These are phyloP conservation scores for Volucella bombylans DNA, from an alignment of 2,888 invertebrate genomes.

Conservation along the genomic window DNA sequence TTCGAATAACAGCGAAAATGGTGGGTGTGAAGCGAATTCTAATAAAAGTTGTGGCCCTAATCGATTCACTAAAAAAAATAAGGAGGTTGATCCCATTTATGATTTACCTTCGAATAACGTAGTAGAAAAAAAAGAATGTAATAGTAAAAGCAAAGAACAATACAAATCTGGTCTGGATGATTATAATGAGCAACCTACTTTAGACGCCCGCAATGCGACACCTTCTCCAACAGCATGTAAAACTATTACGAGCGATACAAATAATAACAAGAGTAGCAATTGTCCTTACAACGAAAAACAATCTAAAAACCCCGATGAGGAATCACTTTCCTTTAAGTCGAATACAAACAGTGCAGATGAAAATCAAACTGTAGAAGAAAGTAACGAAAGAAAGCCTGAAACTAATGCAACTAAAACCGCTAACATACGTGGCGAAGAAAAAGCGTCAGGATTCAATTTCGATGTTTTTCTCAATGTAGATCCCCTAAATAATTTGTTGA, in stretches of 20 bases:
- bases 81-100: conserved; percentile 1
- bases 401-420: conserved; percentile 47
- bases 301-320: not conserved
- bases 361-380: conserved; percentile 15
- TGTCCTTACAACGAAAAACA: conserved; percentile 17
- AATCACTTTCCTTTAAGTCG: not conserved
- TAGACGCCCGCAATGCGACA: not conserved
- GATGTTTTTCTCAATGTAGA: conserved; percentile 93
- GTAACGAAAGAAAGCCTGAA: conserved; percentile 28
- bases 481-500: conserved; percentile 88
- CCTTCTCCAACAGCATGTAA: not conserved
- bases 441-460: conserved; percentile 87
- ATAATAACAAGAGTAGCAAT: conserved; percentile 40
- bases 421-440: conserved; percentile 38
- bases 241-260: conserved; percentile 37
- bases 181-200: conserved; percentile 6
- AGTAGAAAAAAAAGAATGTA: not conserved
- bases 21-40: conserved; percentile 32
- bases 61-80: conserved; percentile 24
- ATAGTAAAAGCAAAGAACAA: conserved; percentile 3
- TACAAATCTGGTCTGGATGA: conserved; percentile 9
- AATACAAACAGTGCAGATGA: conserved; percentile 48
- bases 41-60: conserved; percentile 4
- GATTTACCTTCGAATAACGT: conserved; percentile 29
- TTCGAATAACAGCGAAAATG: conserved; percentile 50